Conservation (phyloP, 1,140 invertebrate genomes). For the Periplaneta americana region DNA sequence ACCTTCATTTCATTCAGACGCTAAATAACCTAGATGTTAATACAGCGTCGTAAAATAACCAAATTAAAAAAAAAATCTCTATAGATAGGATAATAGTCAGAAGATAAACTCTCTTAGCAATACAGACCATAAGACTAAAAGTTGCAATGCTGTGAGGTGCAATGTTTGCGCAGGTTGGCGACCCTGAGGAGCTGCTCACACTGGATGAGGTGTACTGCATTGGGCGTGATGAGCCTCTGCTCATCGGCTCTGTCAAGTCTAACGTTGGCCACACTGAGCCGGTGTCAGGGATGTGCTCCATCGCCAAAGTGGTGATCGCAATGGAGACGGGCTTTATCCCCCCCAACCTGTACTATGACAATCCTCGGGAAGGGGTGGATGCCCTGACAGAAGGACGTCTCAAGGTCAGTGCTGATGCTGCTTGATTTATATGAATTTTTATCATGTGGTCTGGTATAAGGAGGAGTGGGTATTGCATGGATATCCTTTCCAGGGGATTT, state of each 20-base stretch:
- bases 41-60: too few species aligned
- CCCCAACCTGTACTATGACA: constrained; percentile 72
- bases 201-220: constrained; percentile 78
- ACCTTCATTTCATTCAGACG: too few species aligned
- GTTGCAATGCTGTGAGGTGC: too few species aligned
- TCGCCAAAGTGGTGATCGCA: constrained; percentile 70
- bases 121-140: too few species aligned
- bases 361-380: constrained; percentile 66
- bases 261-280: constrained; percentile 92
- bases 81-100: too few species aligned
- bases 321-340: constrained; percentile 68
- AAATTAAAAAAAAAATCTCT: too few species aligned
- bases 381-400: constrained; percentile 63
- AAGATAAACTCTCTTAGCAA: too few species aligned
- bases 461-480: too few species aligned
- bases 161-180: constrained; percentile 65
- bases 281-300: constrained; percentile 73
- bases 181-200: constrained; percentile 82
- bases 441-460: too few species aligned
- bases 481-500: too few species aligned
- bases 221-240: constrained; percentile 58
- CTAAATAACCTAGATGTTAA: too few species aligned
- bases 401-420: constrained; percentile 19
- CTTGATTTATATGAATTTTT: too few species aligned
- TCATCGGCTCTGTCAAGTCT: constrained; percentile 87